Conservation (phyloP, 2,113 vertebrate genomes). For the Brevimyrus niger region DNA sequence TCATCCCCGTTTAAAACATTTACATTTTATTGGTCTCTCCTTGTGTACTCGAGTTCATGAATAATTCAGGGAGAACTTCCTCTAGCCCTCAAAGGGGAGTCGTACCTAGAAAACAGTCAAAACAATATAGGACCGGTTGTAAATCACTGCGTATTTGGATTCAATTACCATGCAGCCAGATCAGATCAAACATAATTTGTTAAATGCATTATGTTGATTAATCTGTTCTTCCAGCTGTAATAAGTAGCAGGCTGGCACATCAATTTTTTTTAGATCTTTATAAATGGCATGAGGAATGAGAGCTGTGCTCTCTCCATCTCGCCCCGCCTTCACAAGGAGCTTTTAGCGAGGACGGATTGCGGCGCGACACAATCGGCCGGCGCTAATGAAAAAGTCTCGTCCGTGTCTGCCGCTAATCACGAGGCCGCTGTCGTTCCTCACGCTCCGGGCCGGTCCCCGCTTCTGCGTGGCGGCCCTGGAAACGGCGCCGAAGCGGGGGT, state of each 20-base stretch:
- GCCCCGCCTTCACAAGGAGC: conserved; percentile 30
- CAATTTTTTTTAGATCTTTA: conserved; percentile 46
- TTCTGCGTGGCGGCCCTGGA: not conserved
- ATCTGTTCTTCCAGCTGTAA: conserved; percentile 45
- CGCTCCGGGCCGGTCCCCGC: too few species aligned
- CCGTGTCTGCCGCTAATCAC: conserved; percentile 10
- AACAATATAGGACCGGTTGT: conserved; percentile 41
- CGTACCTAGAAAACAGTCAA: conserved; percentile 32
- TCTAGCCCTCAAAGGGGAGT: conserved; percentile 29
- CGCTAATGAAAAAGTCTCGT: conserved; percentile 19
- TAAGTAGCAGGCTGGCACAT: conserved; percentile 43
- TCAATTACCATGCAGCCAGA: conserved; percentile 53
- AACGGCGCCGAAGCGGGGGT: not conserved
- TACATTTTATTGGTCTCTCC: conserved; percentile 5
- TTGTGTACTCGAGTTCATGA: conserved; percentile 16
- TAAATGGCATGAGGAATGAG: conserved; percentile 40
- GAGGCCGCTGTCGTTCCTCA: not conserved
- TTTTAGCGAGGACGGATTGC: conserved; percentile 20
- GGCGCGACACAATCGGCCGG: not conserved
- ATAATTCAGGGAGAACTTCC: conserved; percentile 24
- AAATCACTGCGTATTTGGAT: conserved; percentile 56
- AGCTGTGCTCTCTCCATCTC: conserved; percentile 21
- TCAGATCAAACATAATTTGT: conserved; percentile 57
- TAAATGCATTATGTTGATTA: conserved; percentile 64
- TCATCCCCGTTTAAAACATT: conserved; percentile 4